phyloP scores from a whole-genome alignment of 1,140 invertebrate species.

The Drosophila triauraria region DNA sequence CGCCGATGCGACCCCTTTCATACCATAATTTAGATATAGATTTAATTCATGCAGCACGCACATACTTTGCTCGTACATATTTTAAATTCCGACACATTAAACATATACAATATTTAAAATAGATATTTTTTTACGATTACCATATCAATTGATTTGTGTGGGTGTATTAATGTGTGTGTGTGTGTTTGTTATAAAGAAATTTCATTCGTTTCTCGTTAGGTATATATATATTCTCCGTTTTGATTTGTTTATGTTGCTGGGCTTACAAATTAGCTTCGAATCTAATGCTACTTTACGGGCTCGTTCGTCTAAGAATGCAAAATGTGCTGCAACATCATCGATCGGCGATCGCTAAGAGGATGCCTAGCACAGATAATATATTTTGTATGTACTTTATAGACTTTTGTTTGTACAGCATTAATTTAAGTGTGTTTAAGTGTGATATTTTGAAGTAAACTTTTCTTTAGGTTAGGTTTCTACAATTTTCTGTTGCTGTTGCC shows the following conservation, averaged over 20 bases:
- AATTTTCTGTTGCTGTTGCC: constrained; percentile 39
- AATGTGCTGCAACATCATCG: constrained; percentile 50
- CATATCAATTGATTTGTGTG: constrained; percentile 70
- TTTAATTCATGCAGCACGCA: constrained; percentile 56
- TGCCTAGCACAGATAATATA: constrained; percentile 69
- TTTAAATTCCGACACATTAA: constrained; percentile 80
- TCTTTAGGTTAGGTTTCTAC: constrained; percentile 68
- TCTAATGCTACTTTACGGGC: constrained; percentile 66
- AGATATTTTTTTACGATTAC: constrained; percentile 69
- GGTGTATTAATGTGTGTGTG: constrained; percentile 24
- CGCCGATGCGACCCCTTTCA: constrained; percentile 38
- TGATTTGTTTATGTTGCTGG: constrained; percentile 57
- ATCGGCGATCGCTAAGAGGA: constrained; percentile 38
- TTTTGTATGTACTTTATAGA: constrained; percentile 71
- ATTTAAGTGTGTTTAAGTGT: constrained; percentile 55
- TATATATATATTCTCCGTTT: constrained; percentile 32
- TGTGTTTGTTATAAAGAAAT: constrained; percentile 61
- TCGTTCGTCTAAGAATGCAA: constrained; percentile 60
- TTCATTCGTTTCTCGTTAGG: constrained; percentile 57
- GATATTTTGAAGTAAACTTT: constrained; percentile 77
- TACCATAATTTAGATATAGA: constrained; percentile 64
- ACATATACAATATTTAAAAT: constrained; percentile 81
- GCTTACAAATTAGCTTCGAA: constrained; percentile 68
- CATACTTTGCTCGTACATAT: constrained; percentile 42
- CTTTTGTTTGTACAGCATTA: constrained; percentile 73